These are phyloP conservation scores for Osmerus eperlanus DNA, from an alignment of 2,113 vertebrate species.

Conservation along the genomic window DNA sequence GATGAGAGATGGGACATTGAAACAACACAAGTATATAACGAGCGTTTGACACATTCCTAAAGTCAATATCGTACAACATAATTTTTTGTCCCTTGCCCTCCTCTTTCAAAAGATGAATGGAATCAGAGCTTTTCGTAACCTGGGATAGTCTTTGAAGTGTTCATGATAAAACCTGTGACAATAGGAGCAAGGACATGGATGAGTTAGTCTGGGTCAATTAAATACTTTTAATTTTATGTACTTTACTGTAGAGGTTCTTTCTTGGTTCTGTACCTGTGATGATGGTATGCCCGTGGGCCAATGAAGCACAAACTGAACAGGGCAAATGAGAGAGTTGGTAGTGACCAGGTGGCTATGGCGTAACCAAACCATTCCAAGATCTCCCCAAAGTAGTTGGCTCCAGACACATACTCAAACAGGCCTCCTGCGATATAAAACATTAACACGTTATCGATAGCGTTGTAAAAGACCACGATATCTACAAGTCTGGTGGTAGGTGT, in stretches of 20 bases:
- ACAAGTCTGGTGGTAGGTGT: too few species aligned
- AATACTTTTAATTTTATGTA: neutral
- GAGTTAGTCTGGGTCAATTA: neutral
- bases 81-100: too few species aligned
- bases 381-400: conserved; percentile 91
- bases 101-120: conserved; percentile 83
- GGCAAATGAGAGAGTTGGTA: conserved; percentile 81
- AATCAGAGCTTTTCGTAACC: conserved; percentile 83
- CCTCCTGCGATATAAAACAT: conserved; percentile 57
- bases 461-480: neutral
- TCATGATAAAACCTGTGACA: conserved; percentile 82
- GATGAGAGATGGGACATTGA: too few species aligned
- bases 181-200: neutral
- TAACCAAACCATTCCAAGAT: conserved; percentile 92
- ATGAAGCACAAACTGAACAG: conserved; percentile 85
- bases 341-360: conserved; percentile 81
- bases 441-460: neutral
- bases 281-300: conserved; percentile 80
- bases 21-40: too few species aligned
- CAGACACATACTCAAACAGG: conserved; percentile 84
- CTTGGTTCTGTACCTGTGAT: conserved; percentile 79
- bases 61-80: too few species aligned
- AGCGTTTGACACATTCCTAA: too few species aligned
- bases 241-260: too few species aligned
- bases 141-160: conserved; percentile 84